Evolutionary conservation across 2,113 vertebrate genomes (phyloP), one percentile per base, ranked within the genome.

Genomic region (Antigone vipio): DNA sequence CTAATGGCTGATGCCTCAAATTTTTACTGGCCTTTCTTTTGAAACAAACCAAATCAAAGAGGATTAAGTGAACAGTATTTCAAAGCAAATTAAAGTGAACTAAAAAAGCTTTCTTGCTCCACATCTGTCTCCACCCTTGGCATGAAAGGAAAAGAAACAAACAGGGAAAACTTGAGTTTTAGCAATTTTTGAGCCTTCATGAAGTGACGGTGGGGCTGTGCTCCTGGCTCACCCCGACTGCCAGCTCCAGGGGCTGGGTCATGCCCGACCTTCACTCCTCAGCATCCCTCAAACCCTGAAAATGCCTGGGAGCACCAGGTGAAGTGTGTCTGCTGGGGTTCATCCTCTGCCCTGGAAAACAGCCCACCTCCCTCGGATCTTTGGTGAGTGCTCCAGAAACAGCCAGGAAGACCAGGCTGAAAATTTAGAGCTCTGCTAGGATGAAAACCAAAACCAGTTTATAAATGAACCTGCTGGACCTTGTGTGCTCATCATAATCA

Each of bases 351-450:
- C 52, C 27, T 18, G 16, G 13, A 52, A 40, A 22, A 49, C 38
- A 59, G 24, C 12, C 32, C 49, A 32, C 29, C 45, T 62, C 9
- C 0, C 5, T 13, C 45, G 35, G 49, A 11, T 7, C 1, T 1
- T 29, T 34, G 55, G 17, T n/a, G 50, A 40, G 40, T 29, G 23
- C n/a, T 49, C 21, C 38, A 74, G 50, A 16, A 60, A 64, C 23
- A 66, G 12, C 23, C 35, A 67, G 17, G 42, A 85, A 44, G 16
- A 49, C 4, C n/a, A 30, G 60, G 26, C 9, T 67, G 47, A 71
- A 92, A 81, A 52, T 27, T 38, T 29, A 26, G 17, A 55, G 29
- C 12, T n/a, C 26, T 68, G 17, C 10, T 60, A 21, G 8, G 44
- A 12, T 60, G 53, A 18, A 50, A 75, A 74, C 1, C 10, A 40